Percentiles rank a stretch among this genome's conserved stretches.
These are phyloP conservation scores for Megatriorchis doriae DNA, from an alignment of 2,113 vertebrate genomes.

Conservation along the genomic window DNA sequence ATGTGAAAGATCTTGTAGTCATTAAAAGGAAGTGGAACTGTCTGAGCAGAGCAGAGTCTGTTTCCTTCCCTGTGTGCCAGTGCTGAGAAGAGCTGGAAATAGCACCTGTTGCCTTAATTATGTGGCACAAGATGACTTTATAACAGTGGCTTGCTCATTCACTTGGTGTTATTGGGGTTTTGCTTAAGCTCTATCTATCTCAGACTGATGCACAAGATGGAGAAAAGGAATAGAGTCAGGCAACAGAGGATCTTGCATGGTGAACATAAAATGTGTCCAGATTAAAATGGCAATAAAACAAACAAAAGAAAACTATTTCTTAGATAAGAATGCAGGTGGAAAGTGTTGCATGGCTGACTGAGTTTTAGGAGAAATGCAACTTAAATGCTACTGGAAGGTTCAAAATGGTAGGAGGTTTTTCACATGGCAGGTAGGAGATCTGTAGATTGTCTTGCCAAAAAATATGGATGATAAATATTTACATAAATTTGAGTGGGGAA, in stretches of 20 bases:
- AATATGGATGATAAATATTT: background rate
- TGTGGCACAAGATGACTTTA: background rate
- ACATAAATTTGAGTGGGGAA: background rate
- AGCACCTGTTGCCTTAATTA: background rate
- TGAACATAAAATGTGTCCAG: background rate
- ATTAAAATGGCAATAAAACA: background rate
- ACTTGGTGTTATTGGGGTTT: background rate
- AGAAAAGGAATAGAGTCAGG: background rate
- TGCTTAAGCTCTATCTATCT: background rate
- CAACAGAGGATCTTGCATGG: background rate
- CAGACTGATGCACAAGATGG: background rate
- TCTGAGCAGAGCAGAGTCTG: background rate
- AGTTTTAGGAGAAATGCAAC: background rate
- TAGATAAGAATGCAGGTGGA: background rate
- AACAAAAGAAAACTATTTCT: background rate
- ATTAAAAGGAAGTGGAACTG: background rate
- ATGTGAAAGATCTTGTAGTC: background rate
- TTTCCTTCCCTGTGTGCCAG: background rate
- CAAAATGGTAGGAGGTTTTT: background rate
- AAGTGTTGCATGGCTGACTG: background rate
- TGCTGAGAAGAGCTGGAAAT: background rate
- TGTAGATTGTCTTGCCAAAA: background rate
- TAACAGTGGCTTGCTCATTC: fast-evolving
- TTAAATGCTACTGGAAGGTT: background rate
- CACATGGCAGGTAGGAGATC: background rate